These are phyloP conservation scores for Dynastes grantii DNA, from an alignment of 2,888 invertebrate species.

Conservation along the genomic window DNA sequence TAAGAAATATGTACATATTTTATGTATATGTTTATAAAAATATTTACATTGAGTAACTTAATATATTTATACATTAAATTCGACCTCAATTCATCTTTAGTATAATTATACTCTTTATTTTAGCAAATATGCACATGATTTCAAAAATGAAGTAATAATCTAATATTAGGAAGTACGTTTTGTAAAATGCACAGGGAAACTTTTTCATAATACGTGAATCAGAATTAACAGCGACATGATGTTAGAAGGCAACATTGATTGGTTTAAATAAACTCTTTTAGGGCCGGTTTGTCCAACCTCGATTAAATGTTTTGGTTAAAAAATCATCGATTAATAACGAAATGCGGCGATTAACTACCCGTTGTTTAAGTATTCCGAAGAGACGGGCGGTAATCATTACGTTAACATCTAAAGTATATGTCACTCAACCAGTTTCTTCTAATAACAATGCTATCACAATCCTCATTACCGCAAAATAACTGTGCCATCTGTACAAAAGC, in stretches of 20 bases:
- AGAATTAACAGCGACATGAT: constrained; percentile 9
- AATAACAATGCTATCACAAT: too few relatives aligned
- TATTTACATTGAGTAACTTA: constrained; percentile 50
- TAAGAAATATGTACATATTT: constrained; percentile 37
- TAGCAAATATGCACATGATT: constrained; percentile 23
- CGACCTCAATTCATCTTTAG: constrained; percentile 20
- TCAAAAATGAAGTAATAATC: background rate
- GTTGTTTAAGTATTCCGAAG: too few relatives aligned
- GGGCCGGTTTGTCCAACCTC: too few relatives aligned
- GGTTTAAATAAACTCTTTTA: background rate
- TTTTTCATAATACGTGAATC: constrained; percentile 9
- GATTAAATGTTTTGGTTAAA: too few relatives aligned
- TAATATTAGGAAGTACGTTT: constrained; percentile 3
- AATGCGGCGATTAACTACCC: too few relatives aligned
- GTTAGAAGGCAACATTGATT: background rate
- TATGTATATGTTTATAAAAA: constrained; percentile 43
- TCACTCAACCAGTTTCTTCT: too few relatives aligned
- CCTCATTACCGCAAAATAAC: too few relatives aligned
- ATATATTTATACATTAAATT: constrained; percentile 37
- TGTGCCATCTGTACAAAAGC: too few relatives aligned
- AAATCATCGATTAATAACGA: too few relatives aligned
- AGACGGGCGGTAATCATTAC: too few relatives aligned
- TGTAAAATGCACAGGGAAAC: constrained; percentile 26
- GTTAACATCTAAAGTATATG: too few relatives aligned
- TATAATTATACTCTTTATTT: constrained; percentile 1